Evolutionary conservation across 2,888 invertebrate genomes (phyloP).

Genomic region (Drosophila yooni): DNA sequence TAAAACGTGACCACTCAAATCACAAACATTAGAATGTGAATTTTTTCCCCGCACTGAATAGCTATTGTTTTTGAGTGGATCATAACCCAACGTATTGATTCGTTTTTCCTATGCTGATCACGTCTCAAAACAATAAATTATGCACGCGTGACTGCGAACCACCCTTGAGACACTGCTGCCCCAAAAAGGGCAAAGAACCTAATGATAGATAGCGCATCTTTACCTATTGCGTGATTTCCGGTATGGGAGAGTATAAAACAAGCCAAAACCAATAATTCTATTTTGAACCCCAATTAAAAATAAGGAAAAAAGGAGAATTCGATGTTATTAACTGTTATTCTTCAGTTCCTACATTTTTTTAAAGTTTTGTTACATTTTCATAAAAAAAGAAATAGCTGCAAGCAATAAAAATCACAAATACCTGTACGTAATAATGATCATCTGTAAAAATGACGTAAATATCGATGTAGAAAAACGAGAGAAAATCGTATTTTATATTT

Average conservation of each 20-base stretch:
- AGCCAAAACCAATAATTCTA: background rate
- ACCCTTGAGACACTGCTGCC: background rate
- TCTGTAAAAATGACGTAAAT: background rate
- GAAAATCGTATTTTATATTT: background rate
- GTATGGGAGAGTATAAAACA: background rate
- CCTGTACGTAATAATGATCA: background rate
- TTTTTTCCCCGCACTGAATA: background rate
- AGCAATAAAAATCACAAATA: background rate
- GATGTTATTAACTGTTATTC: background rate
- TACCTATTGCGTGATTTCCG: slow-evolving; percentile 4
- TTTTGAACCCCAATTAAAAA: background rate
- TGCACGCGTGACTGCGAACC: background rate
- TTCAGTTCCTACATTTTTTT: background rate
- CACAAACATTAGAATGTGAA: background rate
- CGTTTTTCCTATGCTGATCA: background rate
- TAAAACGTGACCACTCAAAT: slow-evolving; percentile 1
- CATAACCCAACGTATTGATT: background rate
- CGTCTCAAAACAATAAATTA: slow-evolving; percentile 2
- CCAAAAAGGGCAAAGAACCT: background rate
- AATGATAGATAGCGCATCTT: background rate
- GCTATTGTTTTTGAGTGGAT: background rate
- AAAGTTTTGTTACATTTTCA: background rate
- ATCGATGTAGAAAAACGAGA: background rate
- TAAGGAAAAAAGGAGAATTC: background rate
- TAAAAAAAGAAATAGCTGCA: background rate